These are phyloP conservation scores for Neoseiulus cucumeris DNA, from an alignment of 1,140 invertebrate species.

Conservation along the genomic window DNA sequence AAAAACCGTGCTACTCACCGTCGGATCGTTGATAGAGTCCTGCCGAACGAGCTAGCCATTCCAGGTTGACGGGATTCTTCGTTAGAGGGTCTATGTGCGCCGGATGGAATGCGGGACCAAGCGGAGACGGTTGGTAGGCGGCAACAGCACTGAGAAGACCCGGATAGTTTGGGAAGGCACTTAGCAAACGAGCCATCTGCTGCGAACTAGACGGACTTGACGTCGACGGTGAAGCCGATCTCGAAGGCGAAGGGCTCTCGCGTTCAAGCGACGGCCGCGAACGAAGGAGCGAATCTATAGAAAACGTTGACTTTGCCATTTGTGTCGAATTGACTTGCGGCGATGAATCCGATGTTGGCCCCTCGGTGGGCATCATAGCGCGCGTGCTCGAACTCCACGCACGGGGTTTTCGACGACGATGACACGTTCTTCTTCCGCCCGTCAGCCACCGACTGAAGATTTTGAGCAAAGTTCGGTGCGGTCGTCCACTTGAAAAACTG, in stretches of 20 bases:
- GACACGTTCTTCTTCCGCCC: neutral
- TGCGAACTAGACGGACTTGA: neutral
- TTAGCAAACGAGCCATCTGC: neutral
- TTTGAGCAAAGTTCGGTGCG: neutral
- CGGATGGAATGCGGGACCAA: too few species aligned
- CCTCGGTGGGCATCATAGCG: neutral
- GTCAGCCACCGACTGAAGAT: neutral
- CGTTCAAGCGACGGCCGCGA: neutral
- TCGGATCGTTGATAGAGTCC: slow-evolving; percentile 2
- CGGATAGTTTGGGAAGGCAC: slow-evolving; percentile 9
- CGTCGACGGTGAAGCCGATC: neutral
- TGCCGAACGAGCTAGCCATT: slow-evolving; percentile 1
- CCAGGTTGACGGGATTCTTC: neutral
- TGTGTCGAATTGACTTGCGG: neutral
- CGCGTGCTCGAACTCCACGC: neutral
- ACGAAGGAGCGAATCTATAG: neutral
- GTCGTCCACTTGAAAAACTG: neutral
- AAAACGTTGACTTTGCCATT: neutral
- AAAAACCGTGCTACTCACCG: neutral
- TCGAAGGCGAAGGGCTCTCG: neutral
- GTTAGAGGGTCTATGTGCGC: too few species aligned
- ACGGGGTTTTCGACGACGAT: neutral
- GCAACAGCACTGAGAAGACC: slow-evolving; percentile 3
- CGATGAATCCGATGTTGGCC: neutral
- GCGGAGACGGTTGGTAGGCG: neutral